Base-by-base conservation (phyloP, 2,113 vertebrate genomes). In the Nothobranchius furzeri region DNA sequence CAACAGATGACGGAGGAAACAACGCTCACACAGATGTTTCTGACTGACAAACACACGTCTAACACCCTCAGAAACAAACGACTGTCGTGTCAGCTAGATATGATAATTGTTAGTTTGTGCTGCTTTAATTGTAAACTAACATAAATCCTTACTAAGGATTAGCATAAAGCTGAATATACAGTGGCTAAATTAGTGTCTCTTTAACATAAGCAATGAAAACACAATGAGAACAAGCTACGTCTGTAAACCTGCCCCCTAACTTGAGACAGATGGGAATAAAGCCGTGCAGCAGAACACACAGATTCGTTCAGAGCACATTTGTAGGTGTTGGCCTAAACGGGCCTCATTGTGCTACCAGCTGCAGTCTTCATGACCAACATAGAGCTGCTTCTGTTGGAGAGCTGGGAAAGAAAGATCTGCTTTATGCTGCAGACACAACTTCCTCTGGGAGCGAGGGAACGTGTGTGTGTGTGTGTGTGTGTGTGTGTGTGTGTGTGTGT, bases 321-420 rank as follows among this genome's bases (percentile, higher is more conserved):
- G 76, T 69, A 87, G 90, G 88, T 87, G 86, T 88, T 86, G 81
- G 76, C 65, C 81, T 88, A 78, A 87, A 88, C 83, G 81, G 80
- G 73, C 73, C 37, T 73, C 84, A 88, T 91, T 90, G 89, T 89
- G 69, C 73, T n/a, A 56, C 73, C 85, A 87, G 87, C 85, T 89
- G 86, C 84, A 81, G 78, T 30, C 52, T 65, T 73, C 78, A 75
- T 57, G 45, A 42, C 0, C 35, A 68, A 61, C 79, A 92, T 73
- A 92, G 84, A 89, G 87, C 70, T 13, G 65, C 74, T 79, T 86
- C 87, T 93, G 90, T 90, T 81, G 55, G 50, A 64, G 67, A 63
- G 54, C 60, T 12, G 59, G 64, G 71, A 75, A 85, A 92, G 87
- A 92, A 83, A 86, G 87, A 75, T 72, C 51, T 42, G 80, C 54